A percentile compares a stretch with the other conserved stretches of the same genome.
Conservation (phyloP, 2,797 vertebrate genomes). For the Crax fasciolata region DNA sequence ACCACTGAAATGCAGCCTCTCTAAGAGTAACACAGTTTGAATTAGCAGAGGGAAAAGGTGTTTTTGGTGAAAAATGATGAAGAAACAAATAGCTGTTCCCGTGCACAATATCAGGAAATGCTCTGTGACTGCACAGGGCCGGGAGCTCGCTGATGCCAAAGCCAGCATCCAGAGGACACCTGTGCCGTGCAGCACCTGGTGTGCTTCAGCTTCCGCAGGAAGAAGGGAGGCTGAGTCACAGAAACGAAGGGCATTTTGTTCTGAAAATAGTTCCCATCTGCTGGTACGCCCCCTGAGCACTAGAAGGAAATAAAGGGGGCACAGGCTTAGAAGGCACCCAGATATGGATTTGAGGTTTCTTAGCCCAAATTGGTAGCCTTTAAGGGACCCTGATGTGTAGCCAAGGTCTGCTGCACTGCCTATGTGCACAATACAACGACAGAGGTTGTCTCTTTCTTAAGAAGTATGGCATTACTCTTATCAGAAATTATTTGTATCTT, state of each 20-base stretch:
- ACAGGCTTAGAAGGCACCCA: not conserved
- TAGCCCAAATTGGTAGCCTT: not conserved
- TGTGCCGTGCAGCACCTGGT: not conserved
- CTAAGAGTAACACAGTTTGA: not conserved
- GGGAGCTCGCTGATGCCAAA: not conserved
- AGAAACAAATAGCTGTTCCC: not conserved
- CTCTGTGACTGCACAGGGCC: not conserved
- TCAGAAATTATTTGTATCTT: not conserved
- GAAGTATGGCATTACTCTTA: not conserved
- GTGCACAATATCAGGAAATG: not conserved
- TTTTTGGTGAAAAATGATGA: not conserved
- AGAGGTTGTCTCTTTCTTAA: not conserved
- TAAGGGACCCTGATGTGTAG: fast-evolving
- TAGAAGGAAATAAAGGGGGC: not conserved
- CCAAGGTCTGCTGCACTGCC: not conserved
- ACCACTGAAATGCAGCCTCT: not conserved
- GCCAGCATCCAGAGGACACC: not conserved
- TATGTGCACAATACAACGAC: not conserved
- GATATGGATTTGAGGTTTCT: not conserved
- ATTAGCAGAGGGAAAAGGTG: not conserved
- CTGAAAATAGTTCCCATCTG: not conserved
- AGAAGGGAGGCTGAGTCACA: not conserved
- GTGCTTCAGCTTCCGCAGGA: not conserved
- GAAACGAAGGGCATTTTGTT: not conserved
- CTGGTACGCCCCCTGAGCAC: not conserved